Conservation (phyloP, 1,140 invertebrate species). For the Drosophila setifemur region DNA sequence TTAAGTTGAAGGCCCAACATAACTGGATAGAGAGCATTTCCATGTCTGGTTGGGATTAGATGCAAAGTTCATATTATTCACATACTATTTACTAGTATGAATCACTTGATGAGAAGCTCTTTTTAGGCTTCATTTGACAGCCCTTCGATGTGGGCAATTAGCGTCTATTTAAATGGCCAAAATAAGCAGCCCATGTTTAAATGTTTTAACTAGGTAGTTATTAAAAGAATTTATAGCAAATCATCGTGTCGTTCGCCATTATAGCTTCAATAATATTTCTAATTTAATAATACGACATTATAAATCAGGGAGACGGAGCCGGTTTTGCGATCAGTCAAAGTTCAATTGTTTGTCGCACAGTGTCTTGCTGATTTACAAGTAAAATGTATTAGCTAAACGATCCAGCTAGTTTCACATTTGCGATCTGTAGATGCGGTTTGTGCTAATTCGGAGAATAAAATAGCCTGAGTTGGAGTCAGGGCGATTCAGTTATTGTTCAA, state of each 20-base stretch:
- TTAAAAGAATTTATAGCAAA: conserved; percentile 47
- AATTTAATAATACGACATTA: conserved; percentile 68
- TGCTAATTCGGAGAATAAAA: conserved; percentile 66
- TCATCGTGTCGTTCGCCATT: conserved; percentile 29
- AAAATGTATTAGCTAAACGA: conserved; percentile 39
- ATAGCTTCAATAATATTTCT: conserved; percentile 25
- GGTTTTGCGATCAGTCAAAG: conserved; percentile 68
- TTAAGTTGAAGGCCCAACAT: too few relatives aligned
- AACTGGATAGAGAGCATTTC: too few relatives aligned
- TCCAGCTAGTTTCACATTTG: conserved; percentile 9
- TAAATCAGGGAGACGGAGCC: conserved; percentile 54
- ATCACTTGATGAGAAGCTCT: background rate
- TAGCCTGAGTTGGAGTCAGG: conserved; percentile 17
- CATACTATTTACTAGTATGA: background rate
- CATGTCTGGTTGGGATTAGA: background rate
- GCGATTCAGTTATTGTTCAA: conserved; percentile 46
- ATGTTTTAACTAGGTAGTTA: conserved; percentile 35
- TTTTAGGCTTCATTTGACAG: conserved; percentile 26
- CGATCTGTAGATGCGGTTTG: conserved; percentile 26
- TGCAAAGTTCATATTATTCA: background rate
- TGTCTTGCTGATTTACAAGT: conserved; percentile 53
- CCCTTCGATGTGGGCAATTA: conserved; percentile 31
- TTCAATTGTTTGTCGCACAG: conserved; percentile 35
- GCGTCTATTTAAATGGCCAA: conserved; percentile 3
- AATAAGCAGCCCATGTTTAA: conserved; percentile 19